These are phyloP conservation scores for Zosterops hypoxanthus DNA, from an alignment of 2,113 vertebrate species.

Conservation along the genomic window DNA sequence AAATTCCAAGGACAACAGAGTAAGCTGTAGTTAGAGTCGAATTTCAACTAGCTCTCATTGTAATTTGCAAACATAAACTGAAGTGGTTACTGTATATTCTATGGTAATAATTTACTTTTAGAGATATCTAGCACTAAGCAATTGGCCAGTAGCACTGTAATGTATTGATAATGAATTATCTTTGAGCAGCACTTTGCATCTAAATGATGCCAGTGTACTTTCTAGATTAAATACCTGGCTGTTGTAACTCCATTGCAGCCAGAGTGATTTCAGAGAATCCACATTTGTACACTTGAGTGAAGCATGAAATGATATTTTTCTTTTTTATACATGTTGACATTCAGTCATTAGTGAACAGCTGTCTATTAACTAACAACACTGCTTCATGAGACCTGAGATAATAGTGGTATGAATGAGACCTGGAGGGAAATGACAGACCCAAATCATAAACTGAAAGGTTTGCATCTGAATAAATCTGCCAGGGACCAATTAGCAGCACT, in stretches of 20 bases:
- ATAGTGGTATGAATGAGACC: neutral
- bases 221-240: neutral
- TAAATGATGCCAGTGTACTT: neutral
- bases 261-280: neutral
- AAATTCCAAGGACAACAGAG: neutral
- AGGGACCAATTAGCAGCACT: neutral
- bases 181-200: neutral
- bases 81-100: neutral
- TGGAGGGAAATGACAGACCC: neutral
- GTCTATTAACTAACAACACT: neutral
- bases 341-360: neutral
- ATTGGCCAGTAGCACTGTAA: neutral
- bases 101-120: neutral
- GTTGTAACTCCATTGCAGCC: neutral
- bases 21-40: neutral
- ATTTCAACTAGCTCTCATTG: neutral
- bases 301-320: neutral
- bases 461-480: neutral
- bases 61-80: neutral
- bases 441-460: neutral
- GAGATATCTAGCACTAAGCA: neutral
- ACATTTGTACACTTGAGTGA: neutral
- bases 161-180: neutral
- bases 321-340: neutral
- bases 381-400: neutral